Evolutionary conservation across 30 jellyfish, hydroid and myxozoan genomes (phyloP), one percentile per base, ranked within the genome.

Genomic region (Sanderia malayensis): DNA sequence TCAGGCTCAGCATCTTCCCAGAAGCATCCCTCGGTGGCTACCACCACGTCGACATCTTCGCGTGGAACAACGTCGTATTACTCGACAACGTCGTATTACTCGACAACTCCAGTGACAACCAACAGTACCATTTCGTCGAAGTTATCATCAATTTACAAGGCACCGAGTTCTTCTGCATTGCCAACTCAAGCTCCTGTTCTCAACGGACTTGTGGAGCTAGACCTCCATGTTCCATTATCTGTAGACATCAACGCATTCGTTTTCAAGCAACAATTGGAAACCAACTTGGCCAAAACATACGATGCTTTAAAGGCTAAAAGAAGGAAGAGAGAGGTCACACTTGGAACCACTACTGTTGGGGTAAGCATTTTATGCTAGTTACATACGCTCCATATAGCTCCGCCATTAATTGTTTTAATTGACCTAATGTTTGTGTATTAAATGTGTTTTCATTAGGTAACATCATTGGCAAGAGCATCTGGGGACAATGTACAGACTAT

Each of bases 301-400:
- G 21, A 44, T 23, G 33, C 41, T 6, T 8, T 69, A 0, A 41
- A 31, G 46, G 9, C 20, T 19, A 26, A 25, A 26, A 69, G 83
- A 44, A 68, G 67, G 29, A 67, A 78, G 31, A 53, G 92, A 58
- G 92, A 80, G 0, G 92, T 69, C 9, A 55, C 83, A 0, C 46
- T 11, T 2, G 83, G 71, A 67, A 59, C 32, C 74, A 65, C 83
- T 0, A 53, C 92, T 11, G 83, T 79, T 21, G 49, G 49, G 73
- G 73, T 60, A 31, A 60, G 73, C 52, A 4, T 37, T n/a, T n/a
- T n/a, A n/a, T n/a, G n/a, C n/a, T n/a, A n/a, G n/a, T n/a, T n/a
- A n/a, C n/a, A n/a, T n/a, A n/a, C n/a, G n/a, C n/a, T n/a, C n/a
- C n/a, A n/a, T n/a, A n/a, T n/a, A n/a, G n/a, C n/a, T n/a, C n/a